Conservation (phyloP, 23 tunicate species). For the Trididemnum clinides region DNA sequence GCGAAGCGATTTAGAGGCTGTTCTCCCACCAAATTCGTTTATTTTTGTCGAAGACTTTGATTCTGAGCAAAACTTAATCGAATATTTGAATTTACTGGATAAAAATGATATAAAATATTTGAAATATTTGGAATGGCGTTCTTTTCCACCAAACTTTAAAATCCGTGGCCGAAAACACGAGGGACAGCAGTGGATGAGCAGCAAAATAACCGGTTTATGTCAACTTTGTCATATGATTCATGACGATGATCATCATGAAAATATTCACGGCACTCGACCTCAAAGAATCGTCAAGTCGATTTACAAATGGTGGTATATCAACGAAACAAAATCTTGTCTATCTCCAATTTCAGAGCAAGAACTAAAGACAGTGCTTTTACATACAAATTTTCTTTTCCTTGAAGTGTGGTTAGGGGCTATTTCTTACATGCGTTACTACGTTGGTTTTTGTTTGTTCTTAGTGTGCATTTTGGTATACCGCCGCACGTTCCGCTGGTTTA, state of each 20-base stretch:
- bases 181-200: neutral
- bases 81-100: constrained; percentile 34
- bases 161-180: constrained; percentile 5
- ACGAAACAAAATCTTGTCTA: constrained; percentile 40
- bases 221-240: constrained; percentile 40
- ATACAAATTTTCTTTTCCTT: too few species aligned
- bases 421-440: too few species aligned
- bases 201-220: neutral
- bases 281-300: constrained; percentile 8
- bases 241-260: constrained; percentile 34
- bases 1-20: constrained; percentile 24
- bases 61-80: constrained; percentile 16
- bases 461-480: too few species aligned
- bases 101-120: constrained; percentile 7
- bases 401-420: too few species aligned
- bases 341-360: too few species aligned
- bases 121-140: constrained; percentile 52
- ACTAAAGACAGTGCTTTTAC: too few species aligned
- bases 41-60: constrained; percentile 58
- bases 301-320: constrained; percentile 40
- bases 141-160: too few species aligned
- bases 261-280: constrained; percentile 10
- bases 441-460: too few species aligned
- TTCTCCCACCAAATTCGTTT: constrained; percentile 39
- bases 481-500: too few species aligned